These are phyloP conservation scores for Lasius fuliginosus DNA, from an alignment of 2,888 invertebrate genomes.

Conservation along the genomic window DNA sequence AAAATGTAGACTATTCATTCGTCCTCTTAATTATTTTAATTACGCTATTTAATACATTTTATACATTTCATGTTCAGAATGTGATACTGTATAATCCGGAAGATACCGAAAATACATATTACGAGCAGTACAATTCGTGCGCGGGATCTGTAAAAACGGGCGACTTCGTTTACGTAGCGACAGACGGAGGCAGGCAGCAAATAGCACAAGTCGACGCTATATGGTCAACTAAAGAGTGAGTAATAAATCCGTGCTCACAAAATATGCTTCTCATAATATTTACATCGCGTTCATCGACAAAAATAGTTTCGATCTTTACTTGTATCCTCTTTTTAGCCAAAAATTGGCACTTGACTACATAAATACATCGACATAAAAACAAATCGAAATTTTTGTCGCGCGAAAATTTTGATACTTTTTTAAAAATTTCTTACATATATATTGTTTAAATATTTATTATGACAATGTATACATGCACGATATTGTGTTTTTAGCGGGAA, in stretches of 20 bases:
- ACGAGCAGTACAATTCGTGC: constrained; percentile 96
- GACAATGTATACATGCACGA: not conserved
- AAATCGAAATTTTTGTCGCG: not conserved
- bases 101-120: constrained; percentile 94
- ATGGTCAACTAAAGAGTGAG: constrained; percentile 96
- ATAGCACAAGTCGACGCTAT: constrained; percentile 97
- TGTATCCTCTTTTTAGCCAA: not conserved
- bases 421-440: not conserved
- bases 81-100: constrained; percentile 91
- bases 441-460: not conserved
- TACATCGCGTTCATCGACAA: not conserved
- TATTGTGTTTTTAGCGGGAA: constrained; percentile 89
- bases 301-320: not conserved
- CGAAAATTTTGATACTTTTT: not conserved
- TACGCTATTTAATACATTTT: constrained; percentile 22
- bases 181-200: constrained; percentile 95
- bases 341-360: not conserved
- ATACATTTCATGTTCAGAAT: constrained; percentile 88
- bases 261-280: not conserved
- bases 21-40: not conserved
- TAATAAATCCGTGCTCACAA: constrained; percentile 71
- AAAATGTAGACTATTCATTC: not conserved
- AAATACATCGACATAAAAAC: not conserved
- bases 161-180: constrained; percentile 98
- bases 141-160: constrained; percentile 95